These are phyloP conservation scores for Argopecten irradians DNA, from an alignment of 1,140 invertebrate species.

Conservation along the genomic window DNA sequence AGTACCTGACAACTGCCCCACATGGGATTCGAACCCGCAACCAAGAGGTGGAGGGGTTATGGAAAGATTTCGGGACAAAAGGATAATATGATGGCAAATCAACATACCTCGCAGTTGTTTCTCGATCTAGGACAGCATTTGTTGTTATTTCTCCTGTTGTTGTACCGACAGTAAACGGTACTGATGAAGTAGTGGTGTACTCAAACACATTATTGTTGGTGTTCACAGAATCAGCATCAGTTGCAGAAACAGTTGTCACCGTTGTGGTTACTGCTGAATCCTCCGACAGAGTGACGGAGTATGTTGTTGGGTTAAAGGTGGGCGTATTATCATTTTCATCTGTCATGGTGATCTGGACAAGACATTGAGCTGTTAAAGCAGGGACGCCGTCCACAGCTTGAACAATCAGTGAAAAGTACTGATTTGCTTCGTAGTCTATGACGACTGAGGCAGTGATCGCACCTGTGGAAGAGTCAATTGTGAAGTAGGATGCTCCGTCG, in stretches of 20 bases:
- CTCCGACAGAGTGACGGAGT: slow-evolving; percentile 53
- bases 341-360: slow-evolving; percentile 51
- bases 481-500: slow-evolving; percentile 47
- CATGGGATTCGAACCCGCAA: too few relatives aligned
- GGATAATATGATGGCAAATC: background rate
- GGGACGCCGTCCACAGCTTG: slow-evolving; percentile 50
- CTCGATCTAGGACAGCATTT: slow-evolving; percentile 50
- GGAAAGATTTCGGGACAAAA: background rate
- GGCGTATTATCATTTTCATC: slow-evolving; percentile 65
- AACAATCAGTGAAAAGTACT: slow-evolving; percentile 72
- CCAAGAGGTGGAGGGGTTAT: too few relatives aligned
- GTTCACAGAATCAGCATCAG: slow-evolving; percentile 47
- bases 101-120: slow-evolving; percentile 40
- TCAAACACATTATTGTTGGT: slow-evolving; percentile 50
- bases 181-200: slow-evolving; percentile 28
- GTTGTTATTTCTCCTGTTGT: slow-evolving; percentile 59
- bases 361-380: slow-evolving; percentile 25
- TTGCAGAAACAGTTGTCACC: slow-evolving; percentile 51
- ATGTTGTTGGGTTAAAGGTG: slow-evolving; percentile 48
- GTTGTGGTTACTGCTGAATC: slow-evolving; percentile 42
- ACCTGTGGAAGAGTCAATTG: slow-evolving; percentile 47
- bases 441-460: slow-evolving; percentile 38
- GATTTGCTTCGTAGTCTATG: slow-evolving; percentile 89
- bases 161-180: slow-evolving; percentile 56
- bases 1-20: too few relatives aligned